phyloP scores from a whole-genome alignment of 2,888 invertebrate species.

The Synergus laeviventris region DNA sequence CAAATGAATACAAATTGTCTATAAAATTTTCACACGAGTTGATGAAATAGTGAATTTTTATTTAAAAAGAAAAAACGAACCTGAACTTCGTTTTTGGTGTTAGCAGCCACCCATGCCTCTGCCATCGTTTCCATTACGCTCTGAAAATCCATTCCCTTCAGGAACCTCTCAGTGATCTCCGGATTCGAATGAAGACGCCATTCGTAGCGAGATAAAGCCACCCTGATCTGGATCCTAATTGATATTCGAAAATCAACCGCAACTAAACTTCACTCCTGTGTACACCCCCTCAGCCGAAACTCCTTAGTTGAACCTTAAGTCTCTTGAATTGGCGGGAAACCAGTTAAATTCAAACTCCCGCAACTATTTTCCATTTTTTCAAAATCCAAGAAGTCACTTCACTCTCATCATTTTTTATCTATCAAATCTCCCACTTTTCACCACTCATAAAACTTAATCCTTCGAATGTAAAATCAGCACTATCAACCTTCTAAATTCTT shows the following conservation, averaged over 20 bases:
- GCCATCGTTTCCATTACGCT: conserved; percentile 99
- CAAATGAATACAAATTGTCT: too few relatives aligned
- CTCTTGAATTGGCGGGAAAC: conserved; percentile 36
- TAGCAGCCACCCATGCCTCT: conserved; percentile 97
- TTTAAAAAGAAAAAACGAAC: conserved; percentile 54
- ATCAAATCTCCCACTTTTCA: too few relatives aligned
- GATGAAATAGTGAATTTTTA: too few relatives aligned
- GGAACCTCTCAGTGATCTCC: conserved; percentile 54
- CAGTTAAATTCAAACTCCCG: not conserved
- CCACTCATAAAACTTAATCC: not conserved
- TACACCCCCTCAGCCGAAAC: not conserved
- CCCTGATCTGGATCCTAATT: not conserved
- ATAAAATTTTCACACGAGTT: too few relatives aligned
- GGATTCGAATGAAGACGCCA: conserved; percentile 62
- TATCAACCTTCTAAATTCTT: not conserved
- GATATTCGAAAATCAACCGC: not conserved
- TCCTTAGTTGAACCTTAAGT: not conserved
- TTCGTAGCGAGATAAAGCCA: conserved; percentile 50
- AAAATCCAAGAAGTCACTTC: conserved; percentile 26
- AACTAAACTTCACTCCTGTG: conserved; percentile 1
- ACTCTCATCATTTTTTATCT: not conserved
- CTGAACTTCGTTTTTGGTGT: conserved; percentile 81
- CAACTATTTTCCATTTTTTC: not conserved
- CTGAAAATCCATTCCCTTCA: conserved; percentile 92
- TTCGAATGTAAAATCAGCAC: not conserved